phyloP scores from a whole-genome alignment of 1,140 invertebrate genomes.

The Pogonus chalceus region DNA sequence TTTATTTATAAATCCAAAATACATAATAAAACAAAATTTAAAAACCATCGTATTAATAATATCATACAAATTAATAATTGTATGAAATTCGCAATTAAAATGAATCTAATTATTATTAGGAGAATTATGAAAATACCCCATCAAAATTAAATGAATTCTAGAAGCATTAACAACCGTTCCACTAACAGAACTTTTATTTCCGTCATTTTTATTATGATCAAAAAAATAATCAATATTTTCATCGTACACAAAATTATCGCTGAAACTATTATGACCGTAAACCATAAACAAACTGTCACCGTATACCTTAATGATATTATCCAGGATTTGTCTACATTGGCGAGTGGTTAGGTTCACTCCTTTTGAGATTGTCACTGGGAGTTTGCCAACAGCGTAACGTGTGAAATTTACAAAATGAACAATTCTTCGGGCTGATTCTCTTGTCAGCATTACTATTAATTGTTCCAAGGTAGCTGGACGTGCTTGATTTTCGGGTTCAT shows the following conservation, averaged over 20 bases:
- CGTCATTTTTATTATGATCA: background rate
- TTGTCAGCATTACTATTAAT: slow-evolving; percentile 56
- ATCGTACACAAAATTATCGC: background rate
- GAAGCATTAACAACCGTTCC: background rate
- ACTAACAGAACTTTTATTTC: background rate
- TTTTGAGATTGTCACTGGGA: slow-evolving; percentile 42
- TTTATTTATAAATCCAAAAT: background rate
- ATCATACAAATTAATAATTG: background rate
- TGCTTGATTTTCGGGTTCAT: slow-evolving; percentile 74
- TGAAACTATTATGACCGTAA: background rate
- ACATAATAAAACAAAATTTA: background rate
- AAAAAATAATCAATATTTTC: background rate
- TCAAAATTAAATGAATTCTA: slow-evolving; percentile 4
- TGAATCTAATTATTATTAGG: slow-evolving; percentile 5
- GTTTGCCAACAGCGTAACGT: slow-evolving; percentile 40
- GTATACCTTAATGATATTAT: slow-evolving; percentile 18
- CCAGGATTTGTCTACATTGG: slow-evolving; percentile 29
- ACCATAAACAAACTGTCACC: background rate
- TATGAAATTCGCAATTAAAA: background rate
- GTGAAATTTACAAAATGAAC: slow-evolving; percentile 67
- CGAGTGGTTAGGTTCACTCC: slow-evolving; percentile 30
- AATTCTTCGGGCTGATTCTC: slow-evolving; percentile 60
- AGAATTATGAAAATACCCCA: background rate
- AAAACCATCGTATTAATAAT: background rate
- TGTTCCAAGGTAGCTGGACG: slow-evolving; percentile 65